Base-by-base conservation (phyloP, 2,888 invertebrate genomes). In the Hydrotaea diabolus region DNA sequence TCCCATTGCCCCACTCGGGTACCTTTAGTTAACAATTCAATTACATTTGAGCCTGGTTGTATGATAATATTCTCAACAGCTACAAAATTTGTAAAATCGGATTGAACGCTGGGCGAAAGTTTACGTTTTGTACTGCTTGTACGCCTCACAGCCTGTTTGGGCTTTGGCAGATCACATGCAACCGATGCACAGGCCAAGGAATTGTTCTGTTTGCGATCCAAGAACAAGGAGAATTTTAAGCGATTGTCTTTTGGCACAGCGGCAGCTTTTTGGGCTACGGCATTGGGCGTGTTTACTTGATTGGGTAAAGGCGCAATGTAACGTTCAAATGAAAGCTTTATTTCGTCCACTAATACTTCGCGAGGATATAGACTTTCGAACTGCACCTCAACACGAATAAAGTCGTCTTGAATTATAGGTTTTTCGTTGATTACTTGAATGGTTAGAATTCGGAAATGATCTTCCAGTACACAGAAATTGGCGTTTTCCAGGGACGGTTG, bases 171-270 rank as follows among this genome's bases (percentile, higher is more conserved):
- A 85, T 94, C 94, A 87, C 96, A 96, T 36, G 95, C 95, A 1
- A 97, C 95, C 2, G 95, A 95, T 0, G 96, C 96, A 86, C 95
- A 95, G 72, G 95, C 95, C 7, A 98, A 92, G 31, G 95, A 95
- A 89, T 95, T 96, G 90, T 98, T 97, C 91, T 97, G 96, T 90
- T 97, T 96, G 90, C 95, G 96, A 89, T 96, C 96, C 46, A 97
- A 91, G 90, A 95, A 95, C 59, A 95, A 94, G 57, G 94, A 94
- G 77, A 97, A 95, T 78, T 94, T 93, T 0, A 90, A 75, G 0
- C 89, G 89, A 2, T 89, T 87, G 39, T 89, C 89, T 73, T 87
- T 89, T 2, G 46, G 13, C 5, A 71, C 66, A 39, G 83, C 75
- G 92, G 93, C 66, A 17, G 69, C 17, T 57, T 76, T 85, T 15